A percentile compares a stretch with the other conserved stretches of the same genome.
Evolutionary conservation across 2,113 vertebrate genomes (phyloP).

Genomic region (Picathartes gymnocephalus): DNA sequence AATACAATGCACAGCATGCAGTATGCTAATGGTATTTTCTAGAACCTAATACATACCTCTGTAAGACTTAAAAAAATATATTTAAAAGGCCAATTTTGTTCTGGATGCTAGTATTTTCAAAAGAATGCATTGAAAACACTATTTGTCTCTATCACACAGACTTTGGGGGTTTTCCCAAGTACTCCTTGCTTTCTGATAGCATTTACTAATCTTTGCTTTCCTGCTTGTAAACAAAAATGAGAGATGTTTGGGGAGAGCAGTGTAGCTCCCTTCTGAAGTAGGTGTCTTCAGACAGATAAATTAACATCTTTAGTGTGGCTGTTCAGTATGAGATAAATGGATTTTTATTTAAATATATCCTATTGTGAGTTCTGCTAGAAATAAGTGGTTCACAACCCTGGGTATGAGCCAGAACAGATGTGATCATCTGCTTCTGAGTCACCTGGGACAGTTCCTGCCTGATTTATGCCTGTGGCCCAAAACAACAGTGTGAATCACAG

Average conservation of each 20-base stretch:
- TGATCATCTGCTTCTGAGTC: neutral
- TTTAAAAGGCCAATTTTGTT: neutral
- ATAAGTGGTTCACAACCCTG: neutral
- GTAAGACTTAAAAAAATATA: neutral
- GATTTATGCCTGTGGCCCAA: neutral
- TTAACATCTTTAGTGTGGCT: neutral
- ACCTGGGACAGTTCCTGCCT: neutral
- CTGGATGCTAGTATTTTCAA: neutral
- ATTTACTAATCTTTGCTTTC: neutral
- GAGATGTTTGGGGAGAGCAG: neutral
- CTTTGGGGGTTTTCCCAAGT: neutral
- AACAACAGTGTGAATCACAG: neutral
- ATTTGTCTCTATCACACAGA: neutral
- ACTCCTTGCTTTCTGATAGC: neutral
- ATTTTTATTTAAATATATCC: neutral
- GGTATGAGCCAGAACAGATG: neutral
- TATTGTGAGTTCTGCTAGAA: neutral
- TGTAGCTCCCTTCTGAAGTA: neutral
- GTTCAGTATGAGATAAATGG: neutral
- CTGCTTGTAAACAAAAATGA: neutral
- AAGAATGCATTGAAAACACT: neutral
- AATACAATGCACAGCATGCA: neutral
- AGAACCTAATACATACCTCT: neutral
- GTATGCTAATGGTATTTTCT: neutral
- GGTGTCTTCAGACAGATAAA: neutral